Evolutionary conservation across 2,888 invertebrate genomes (phyloP).

Genomic region (Macrosoma leucophasiata): DNA sequence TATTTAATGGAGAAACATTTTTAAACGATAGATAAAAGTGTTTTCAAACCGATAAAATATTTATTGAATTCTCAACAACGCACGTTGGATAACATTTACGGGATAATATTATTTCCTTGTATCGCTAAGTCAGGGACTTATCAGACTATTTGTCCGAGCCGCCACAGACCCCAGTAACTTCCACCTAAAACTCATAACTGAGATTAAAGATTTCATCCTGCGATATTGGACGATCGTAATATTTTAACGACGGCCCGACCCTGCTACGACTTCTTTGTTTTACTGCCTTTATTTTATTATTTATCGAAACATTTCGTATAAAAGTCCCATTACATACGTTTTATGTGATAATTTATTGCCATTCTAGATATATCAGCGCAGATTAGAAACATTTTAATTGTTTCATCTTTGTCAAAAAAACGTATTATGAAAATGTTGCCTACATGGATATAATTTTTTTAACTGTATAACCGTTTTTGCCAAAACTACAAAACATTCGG

Average conservation of each 20-base stretch:
- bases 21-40: no score
- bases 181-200: slow-evolving; percentile 52
- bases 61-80: no score
- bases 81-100: no score
- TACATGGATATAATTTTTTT: no score
- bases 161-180: slow-evolving; percentile 41
- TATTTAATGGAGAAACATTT: no score
- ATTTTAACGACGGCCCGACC: slow-evolving; percentile 64
- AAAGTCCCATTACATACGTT: slow-evolving; percentile 46
- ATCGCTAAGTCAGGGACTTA: slow-evolving; percentile 41
- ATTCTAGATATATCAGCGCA: slow-evolving; percentile 8
- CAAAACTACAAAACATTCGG: no score
- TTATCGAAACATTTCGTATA: slow-evolving; percentile 68
- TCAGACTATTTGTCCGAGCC: slow-evolving; percentile 44
- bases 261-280: slow-evolving; percentile 58
- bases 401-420: no score
- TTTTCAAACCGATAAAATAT: no score
- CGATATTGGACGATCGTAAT: slow-evolving; percentile 70
- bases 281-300: slow-evolving; percentile 67
- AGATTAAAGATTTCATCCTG: slow-evolving; percentile 69
- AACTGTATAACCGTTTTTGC: no score
- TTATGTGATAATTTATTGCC: slow-evolving; percentile 57
- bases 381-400: no score
- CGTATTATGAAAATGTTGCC: no score
- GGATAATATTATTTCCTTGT: no score